Base-by-base conservation (phyloP, 2,797 vertebrate genomes). In the Acridotheres tristis region DNA sequence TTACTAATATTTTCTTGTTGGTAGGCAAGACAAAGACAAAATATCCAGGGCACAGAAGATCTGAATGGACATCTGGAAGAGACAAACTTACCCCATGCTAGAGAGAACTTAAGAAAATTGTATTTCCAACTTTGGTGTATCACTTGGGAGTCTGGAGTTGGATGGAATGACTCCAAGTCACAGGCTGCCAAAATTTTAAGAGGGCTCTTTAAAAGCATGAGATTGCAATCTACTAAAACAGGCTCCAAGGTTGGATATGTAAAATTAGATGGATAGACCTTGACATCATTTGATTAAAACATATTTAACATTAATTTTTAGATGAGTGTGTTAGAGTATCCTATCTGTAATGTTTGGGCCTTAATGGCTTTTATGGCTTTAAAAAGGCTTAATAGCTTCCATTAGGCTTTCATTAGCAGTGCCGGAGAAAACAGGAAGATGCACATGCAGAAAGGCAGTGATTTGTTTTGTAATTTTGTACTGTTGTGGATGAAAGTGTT, bases 311-410 rank as follows among this genome's bases (percentile, higher is more conserved):
- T 80, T 89, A 85, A 85, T 68, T 96, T 94, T 93, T 65, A 91
- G 66, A 80, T 66, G 43, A 80, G 29, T 80, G 53, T 81, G 26
- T 92, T 88, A 76, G 48, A 85, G 30, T 47, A 78, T 47, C 38
- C 62, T 54, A 27, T 89, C 57, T 68, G 29, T 75, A 83, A 74
- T 92, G 61, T 80, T 93, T 85, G 47, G 21, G 38, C 4, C 73
- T 80, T 96, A 95, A 93, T 96, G 85, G 20, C n/a, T 75, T 88
- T 94, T 77, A 88, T 61, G 57, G 34, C 30, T 91, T 93, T 91
- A 58, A 73, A 94, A 88, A 83, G 58, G 32, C 34, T 89, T 95
- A 92, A 83, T 93, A 91, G 85, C 68, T 93, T 92, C 85, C 81
- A 93, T 96, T 94, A 96, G 43, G 43, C 54, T 91, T 91, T 82